phyloP scores from a whole-genome alignment of 2,888 invertebrate genomes.

The Chalcosyrphus nemorum region DNA sequence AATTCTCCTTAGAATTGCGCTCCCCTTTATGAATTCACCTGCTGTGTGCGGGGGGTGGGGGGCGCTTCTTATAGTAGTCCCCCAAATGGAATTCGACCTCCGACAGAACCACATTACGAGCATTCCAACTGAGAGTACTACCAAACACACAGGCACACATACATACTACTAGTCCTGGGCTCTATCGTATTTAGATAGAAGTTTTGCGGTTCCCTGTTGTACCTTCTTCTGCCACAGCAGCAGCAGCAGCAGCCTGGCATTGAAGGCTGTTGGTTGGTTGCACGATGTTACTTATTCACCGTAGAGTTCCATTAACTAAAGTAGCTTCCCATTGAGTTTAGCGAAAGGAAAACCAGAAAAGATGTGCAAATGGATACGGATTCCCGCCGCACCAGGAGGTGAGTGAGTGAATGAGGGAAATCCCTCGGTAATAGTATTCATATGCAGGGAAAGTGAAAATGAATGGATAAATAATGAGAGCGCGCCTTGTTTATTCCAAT shows the following conservation, averaged over 20 bases:
- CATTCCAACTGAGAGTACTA: constrained; percentile 21
- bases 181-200: not conserved
- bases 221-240: not conserved
- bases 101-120: constrained; percentile 21
- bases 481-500: constrained; percentile 14
- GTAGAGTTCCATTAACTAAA: constrained; percentile 46
- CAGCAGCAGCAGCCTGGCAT: not conserved
- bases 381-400: not conserved
- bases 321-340: constrained; percentile 43
- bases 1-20: not conserved
- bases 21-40: constrained; percentile 10
- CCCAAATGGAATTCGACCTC: constrained; percentile 10
- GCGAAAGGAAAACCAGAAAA: constrained; percentile 26
- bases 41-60: not conserved
- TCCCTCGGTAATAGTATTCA: constrained; percentile 16
- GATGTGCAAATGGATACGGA: constrained; percentile 29
- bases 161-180: not conserved
- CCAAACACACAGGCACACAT: not conserved
- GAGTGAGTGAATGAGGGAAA: not conserved
- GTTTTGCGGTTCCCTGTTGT: constrained; percentile 26
- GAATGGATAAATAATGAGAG: constrained; percentile 56
- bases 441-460: constrained; percentile 47
- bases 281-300: constrained; percentile 30
- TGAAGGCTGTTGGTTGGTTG: not conserved
- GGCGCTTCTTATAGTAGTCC: not conserved